Conservation (phyloP, 2,888 invertebrate genomes). For the Eristalis intricaria region DNA sequence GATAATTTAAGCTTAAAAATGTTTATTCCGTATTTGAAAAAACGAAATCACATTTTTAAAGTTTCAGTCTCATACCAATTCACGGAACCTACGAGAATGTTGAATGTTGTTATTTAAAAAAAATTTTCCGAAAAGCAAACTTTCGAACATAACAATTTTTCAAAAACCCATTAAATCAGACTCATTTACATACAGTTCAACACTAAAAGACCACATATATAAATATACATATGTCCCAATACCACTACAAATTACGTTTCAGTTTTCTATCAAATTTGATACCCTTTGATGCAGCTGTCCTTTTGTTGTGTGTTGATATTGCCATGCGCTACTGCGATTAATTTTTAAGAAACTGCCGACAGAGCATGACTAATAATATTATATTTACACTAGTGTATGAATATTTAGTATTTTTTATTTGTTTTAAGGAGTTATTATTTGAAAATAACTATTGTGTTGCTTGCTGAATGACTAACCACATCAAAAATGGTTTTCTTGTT, state of each 20-base stretch:
- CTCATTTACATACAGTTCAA: constrained; percentile 20
- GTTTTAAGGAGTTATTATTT: constrained; percentile 50
- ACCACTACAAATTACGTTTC: background rate
- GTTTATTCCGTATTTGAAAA: background rate
- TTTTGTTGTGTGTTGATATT: constrained; percentile 1
- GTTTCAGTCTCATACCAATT: constrained; percentile 20
- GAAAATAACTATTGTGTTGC: constrained; percentile 50
- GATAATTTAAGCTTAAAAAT: background rate
- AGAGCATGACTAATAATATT: constrained; percentile 17
- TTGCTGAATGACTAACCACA: constrained; percentile 72
- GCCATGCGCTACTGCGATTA: background rate
- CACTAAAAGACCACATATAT: constrained; percentile 15
- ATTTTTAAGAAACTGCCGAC: background rate
- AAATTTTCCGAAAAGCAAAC: constrained; percentile 57
- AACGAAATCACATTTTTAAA: background rate
- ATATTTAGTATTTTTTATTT: constrained; percentile 63
- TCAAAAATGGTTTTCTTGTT: constrained; percentile 74
- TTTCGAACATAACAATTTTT: constrained; percentile 11
- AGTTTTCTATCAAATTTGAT: constrained; percentile 3
- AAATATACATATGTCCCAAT: background rate
- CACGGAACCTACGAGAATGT: background rate
- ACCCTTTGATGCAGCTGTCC: background rate
- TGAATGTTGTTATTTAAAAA: background rate
- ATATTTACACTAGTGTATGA: constrained; percentile 38
- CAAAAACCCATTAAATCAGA: constrained; percentile 6